Base-by-base conservation (phyloP, 2,797 vertebrate genomes). In the Morus bassanus region DNA sequence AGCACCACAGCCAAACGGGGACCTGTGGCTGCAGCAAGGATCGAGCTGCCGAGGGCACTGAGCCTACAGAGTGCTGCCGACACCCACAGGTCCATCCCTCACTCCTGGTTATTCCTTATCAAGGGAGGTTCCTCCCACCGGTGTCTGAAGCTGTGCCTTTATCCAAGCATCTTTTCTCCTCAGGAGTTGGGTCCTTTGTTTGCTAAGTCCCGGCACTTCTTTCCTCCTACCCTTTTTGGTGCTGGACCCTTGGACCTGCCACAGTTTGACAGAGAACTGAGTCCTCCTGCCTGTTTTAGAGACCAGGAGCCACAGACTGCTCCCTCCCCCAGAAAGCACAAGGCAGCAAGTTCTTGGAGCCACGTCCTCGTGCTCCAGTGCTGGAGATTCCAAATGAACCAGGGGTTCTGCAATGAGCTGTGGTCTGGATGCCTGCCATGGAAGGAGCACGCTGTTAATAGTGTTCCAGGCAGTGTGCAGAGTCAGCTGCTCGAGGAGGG, bases 381-480 rank as follows among this genome's bases (percentile, higher is more conserved):
- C 74, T 78, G 93, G 85, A 78, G 72, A 91, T 57, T 81, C 83
- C 89, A 78, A 53, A 81, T 63, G 19, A 80, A 87, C 18, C 9
- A 13, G 46, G 4, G 25, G 68, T 91, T 85, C 74, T 77, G 77
- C 56, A 59, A 6, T 0, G 7, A 91, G 72, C 83, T 79, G 85
- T 0, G 19, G 39, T 39, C 86, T 91, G 95, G 93, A 35, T 30
- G 14, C 39, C 69, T 88, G 88, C 94, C 91, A 53, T 2, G 39
- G 85, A 27, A 67, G 50, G 37, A 65, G 65, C 39, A 39, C 2
- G 7, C 70, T 68, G 65, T 31, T 61, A 27, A 24, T 5, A 45
- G 57, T 12, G 27, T 43, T 89, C 67, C 86, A 51, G 88, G 76
- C 63, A 43, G 76, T 0, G 3, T 27, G 50, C 45, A 60, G 81